Evolutionary conservation across 2,113 vertebrate species (phyloP).

Genomic region (Aphyosemion australe): DNA sequence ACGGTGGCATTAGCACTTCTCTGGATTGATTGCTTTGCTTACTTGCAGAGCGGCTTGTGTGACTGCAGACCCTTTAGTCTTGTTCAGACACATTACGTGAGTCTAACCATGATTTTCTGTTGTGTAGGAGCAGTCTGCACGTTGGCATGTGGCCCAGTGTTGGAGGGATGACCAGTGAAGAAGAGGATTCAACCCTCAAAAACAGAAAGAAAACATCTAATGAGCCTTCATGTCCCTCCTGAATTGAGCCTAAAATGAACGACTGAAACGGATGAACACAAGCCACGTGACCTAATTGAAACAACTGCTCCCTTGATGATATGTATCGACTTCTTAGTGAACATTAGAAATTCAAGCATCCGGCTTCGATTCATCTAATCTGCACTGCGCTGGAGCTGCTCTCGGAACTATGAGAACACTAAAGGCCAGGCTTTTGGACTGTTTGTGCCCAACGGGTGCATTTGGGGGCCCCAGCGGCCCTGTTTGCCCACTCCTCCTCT

Average conservation of each 20-base stretch:
- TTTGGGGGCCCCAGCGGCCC: conserved; percentile 21
- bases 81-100: conserved; percentile 4
- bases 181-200: conserved; percentile 47
- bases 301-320: conserved; percentile 53
- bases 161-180: conserved; percentile 45
- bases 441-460: conserved; percentile 49
- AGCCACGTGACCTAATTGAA: conserved; percentile 46
- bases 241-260: conserved; percentile 42
- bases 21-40: not conserved
- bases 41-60: not conserved
- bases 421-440: conserved; percentile 59
- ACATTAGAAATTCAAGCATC: conserved; percentile 64
- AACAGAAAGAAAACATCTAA: conserved; percentile 41
- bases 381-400: conserved; percentile 62
- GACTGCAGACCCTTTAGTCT: not conserved
- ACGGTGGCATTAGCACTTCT: not conserved
- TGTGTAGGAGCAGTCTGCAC: conserved; percentile 57
- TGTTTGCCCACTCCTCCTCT: conserved; percentile 45
- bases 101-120: conserved; percentile 47
- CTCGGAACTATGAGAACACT: conserved; percentile 64
- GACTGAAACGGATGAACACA: conserved; percentile 49
- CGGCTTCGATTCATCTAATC: conserved; percentile 46
- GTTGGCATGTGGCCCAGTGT: conserved; percentile 48
- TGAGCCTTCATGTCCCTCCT: conserved; percentile 51
- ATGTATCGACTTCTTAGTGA: conserved; percentile 58